Evolutionary conservation across 2,888 invertebrate genomes (phyloP).

Genomic region (Pediacus dermestoides): DNA sequence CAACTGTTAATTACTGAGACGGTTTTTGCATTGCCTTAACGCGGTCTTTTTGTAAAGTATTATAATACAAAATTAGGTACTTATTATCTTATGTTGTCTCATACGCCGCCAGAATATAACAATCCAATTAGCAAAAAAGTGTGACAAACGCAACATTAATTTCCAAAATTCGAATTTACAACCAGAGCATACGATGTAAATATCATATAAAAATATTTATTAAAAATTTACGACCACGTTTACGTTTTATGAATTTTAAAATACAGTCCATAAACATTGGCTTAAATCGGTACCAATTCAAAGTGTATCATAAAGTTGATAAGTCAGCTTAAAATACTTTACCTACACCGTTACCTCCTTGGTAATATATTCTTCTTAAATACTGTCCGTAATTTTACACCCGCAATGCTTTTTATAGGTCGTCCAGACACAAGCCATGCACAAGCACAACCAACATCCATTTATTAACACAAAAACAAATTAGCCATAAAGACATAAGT

Average conservation of each 20-base stretch:
- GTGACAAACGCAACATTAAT: constrained; percentile 17
- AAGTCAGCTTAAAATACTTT: constrained; percentile 19
- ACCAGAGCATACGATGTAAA: constrained; percentile 14
- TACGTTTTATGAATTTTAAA: constrained; percentile 25
- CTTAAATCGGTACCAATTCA: constrained; percentile 16
- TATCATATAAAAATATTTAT: constrained; percentile 16
- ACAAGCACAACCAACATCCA: constrained; percentile 11
- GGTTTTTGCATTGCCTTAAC: no score
- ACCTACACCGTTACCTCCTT: constrained; percentile 16
- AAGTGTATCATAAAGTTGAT: constrained; percentile 21
- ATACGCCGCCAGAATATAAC: no score
- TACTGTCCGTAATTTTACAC: constrained; percentile 16
- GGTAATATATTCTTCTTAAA: constrained; percentile 12
- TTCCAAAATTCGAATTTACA: constrained; percentile 14
- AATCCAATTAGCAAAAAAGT: constrained; percentile 20
- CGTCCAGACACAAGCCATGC: constrained; percentile 8
- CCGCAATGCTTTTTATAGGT: constrained; percentile 18
- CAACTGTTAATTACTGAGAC: no score
- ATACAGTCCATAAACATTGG: constrained; percentile 15
- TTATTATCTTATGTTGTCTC: no score
- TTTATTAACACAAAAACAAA: constrained; percentile 18
- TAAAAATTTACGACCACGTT: constrained; percentile 19
- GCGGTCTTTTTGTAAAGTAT: no score
- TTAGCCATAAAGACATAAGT: constrained; percentile 24
- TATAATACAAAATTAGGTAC: no score